Percentiles rank a stretch among this genome's conserved stretches.
Conservation (phyloP, 2,113 vertebrate genomes). For the Hemichromis elongatus region DNA sequence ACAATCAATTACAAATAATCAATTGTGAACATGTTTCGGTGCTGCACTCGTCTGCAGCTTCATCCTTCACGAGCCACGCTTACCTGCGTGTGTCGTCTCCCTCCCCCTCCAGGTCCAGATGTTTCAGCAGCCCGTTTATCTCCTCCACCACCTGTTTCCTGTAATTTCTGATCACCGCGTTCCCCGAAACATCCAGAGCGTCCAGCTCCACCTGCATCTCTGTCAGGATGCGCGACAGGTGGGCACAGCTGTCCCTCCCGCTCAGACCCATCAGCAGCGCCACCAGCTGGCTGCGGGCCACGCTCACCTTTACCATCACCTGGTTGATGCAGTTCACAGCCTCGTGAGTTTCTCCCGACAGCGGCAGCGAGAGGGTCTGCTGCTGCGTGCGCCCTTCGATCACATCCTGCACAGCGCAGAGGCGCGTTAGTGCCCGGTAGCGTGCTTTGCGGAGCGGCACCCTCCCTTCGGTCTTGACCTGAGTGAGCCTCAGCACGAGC, state of each 20-base stretch:
- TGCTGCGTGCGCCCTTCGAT: slow-evolving; percentile 80
- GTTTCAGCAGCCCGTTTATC: slow-evolving; percentile 88
- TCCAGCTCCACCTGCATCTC: slow-evolving; percentile 91
- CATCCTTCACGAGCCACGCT: not conserved
- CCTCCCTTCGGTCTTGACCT: slow-evolving; percentile 90
- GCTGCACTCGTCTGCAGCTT: not conserved
- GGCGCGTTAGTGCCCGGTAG: slow-evolving; percentile 85
- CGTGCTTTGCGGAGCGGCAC: slow-evolving; percentile 87
- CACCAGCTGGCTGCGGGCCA: slow-evolving; percentile 87
- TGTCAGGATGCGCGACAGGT: slow-evolving; percentile 88
- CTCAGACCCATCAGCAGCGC: slow-evolving; percentile 89
- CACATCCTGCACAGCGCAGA: slow-evolving; percentile 91
- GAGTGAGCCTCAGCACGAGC: slow-evolving; percentile 86
- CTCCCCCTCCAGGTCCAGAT: slow-evolving; percentile 91
- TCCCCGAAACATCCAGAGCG: slow-evolving; percentile 90
- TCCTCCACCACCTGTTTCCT: slow-evolving; percentile 94
- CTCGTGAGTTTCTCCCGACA: slow-evolving; percentile 84
- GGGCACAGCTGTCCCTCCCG: slow-evolving; percentile 85
- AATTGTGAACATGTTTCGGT: not conserved
- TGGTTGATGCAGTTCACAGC: slow-evolving; percentile 88
- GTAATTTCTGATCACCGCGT: slow-evolving; percentile 85
- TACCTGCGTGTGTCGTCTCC: slow-evolving; percentile 80
- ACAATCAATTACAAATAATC: not conserved
- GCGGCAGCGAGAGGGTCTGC: slow-evolving; percentile 85
- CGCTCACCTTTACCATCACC: slow-evolving; percentile 91